These are phyloP conservation scores for Heliconius charithonia DNA, from an alignment of 2,888 invertebrate genomes.

Conservation along the genomic window DNA sequence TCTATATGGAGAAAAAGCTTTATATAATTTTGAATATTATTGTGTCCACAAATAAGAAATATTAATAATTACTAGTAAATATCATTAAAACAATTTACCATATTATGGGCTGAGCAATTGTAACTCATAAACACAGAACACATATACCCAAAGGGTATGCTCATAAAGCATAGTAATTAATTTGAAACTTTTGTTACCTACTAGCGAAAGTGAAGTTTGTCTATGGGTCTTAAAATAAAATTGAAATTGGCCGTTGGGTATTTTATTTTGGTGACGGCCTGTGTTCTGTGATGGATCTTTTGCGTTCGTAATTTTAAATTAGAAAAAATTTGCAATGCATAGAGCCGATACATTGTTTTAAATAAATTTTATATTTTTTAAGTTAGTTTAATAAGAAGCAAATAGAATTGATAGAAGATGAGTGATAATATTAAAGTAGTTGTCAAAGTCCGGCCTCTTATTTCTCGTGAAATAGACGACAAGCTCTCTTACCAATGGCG, in stretches of 20 bases:
- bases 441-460: slow-evolving; percentile 88
- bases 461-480: slow-evolving; percentile 85
- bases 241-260: slow-evolving; percentile 52
- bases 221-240: slow-evolving; percentile 36
- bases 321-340: slow-evolving; percentile 29
- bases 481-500: slow-evolving; percentile 85
- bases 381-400: slow-evolving; percentile 40
- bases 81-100: neutral
- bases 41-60: too few relatives aligned
- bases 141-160: too few relatives aligned
- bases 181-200: neutral
- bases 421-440: slow-evolving; percentile 89
- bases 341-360: slow-evolving; percentile 21
- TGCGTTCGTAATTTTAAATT: slow-evolving; percentile 1
- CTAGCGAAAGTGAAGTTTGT: slow-evolving; percentile 21
- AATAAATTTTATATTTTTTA: slow-evolving; percentile 26
- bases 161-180: slow-evolving; percentile 9
- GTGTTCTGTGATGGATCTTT: slow-evolving; percentile 24
- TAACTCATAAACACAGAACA: too few relatives aligned
- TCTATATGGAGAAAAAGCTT: too few relatives aligned
- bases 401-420: slow-evolving; percentile 65
- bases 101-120: neutral
- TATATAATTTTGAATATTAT: too few relatives aligned
- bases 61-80: neutral
- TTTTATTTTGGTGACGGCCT: slow-evolving; percentile 51